Percentiles rank a stretch among this genome's conserved stretches.
phyloP scores from a whole-genome alignment of 2,888 invertebrate species.

The Catonia carolina region DNA sequence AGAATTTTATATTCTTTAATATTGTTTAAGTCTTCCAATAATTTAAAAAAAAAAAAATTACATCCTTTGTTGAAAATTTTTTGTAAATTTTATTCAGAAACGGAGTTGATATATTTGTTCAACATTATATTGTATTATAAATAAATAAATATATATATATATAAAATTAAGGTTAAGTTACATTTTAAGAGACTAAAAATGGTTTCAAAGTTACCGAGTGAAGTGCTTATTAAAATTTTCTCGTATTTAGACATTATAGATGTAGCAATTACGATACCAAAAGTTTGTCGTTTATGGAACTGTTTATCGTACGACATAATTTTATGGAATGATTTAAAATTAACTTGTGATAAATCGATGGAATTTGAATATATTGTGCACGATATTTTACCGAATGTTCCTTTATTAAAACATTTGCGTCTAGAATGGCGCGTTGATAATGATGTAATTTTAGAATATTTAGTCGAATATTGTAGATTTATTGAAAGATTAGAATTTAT shows the following conservation, averaged over 20 bases:
- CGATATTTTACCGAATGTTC: constrained; percentile 6
- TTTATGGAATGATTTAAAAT: constrained; percentile 20
- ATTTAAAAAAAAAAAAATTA: too few species aligned
- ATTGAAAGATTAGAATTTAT: constrained; percentile 14
- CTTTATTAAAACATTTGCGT: constrained; percentile 2
- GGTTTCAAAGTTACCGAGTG: constrained; percentile 13
- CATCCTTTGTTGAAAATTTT: too few species aligned
- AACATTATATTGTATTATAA: not conserved
- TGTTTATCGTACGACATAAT: constrained; percentile 2
- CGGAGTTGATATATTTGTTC: too few species aligned
- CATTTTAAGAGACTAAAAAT: not conserved
- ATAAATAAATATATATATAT: not conserved
- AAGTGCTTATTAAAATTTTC: constrained; percentile 20
- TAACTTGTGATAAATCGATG: constrained; percentile 11
- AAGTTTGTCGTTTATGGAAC: constrained; percentile 17
- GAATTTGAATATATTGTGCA: constrained; percentile 3
- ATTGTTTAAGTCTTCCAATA: too few species aligned
- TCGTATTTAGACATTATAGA: constrained; percentile 19
- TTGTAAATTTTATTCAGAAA: too few species aligned
- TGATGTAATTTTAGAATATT: constrained; percentile 5
- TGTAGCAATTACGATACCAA: constrained; percentile 5
- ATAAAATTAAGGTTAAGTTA: not conserved
- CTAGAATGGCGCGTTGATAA: constrained; percentile 19
- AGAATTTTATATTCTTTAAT: too few species aligned
- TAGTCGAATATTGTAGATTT: constrained; percentile 12